These are phyloP conservation scores for Mallateleia sp. DNA, from an alignment of 2,888 invertebrate species.

Conservation along the genomic window DNA sequence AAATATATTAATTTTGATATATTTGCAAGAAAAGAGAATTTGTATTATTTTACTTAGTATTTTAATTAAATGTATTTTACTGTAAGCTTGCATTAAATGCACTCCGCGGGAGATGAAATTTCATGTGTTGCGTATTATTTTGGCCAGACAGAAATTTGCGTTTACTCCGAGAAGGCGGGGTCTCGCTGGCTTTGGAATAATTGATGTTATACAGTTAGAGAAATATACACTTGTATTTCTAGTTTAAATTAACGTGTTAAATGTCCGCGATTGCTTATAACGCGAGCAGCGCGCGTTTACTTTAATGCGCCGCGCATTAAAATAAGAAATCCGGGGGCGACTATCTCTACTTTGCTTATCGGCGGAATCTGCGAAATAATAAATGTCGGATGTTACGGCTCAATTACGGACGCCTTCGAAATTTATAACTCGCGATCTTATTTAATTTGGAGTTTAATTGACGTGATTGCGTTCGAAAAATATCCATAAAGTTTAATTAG, in stretches of 20 bases:
- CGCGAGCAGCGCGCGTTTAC: neutral
- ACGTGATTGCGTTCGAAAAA: conserved; percentile 24
- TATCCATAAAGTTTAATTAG: conserved; percentile 43
- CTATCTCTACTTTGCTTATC: neutral
- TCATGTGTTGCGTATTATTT: too few species aligned
- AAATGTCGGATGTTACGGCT: conserved; percentile 5
- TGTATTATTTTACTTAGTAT: too few species aligned
- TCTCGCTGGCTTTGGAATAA: conserved; percentile 63
- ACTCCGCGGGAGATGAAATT: too few species aligned
- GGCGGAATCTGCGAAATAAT: conserved; percentile 10
- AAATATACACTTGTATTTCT: conserved; percentile 50
- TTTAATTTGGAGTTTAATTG: conserved; percentile 39
- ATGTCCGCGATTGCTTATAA: conserved; percentile 25
- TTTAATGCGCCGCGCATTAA: neutral
- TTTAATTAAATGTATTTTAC: too few species aligned
- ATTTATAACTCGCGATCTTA: conserved; percentile 20
- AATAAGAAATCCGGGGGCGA: neutral
- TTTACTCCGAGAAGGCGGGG: conserved; percentile 63
- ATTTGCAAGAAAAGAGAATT: too few species aligned
- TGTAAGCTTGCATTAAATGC: too few species aligned
- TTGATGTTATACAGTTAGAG: conserved; percentile 66
- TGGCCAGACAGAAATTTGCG: conserved; percentile 70
- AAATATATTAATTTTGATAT: too few species aligned
- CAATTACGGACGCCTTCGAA: neutral
- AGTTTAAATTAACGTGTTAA: conserved; percentile 16